Conservation (phyloP, 2,797 vertebrate genomes). For the Dromococcyx pavoninus region DNA sequence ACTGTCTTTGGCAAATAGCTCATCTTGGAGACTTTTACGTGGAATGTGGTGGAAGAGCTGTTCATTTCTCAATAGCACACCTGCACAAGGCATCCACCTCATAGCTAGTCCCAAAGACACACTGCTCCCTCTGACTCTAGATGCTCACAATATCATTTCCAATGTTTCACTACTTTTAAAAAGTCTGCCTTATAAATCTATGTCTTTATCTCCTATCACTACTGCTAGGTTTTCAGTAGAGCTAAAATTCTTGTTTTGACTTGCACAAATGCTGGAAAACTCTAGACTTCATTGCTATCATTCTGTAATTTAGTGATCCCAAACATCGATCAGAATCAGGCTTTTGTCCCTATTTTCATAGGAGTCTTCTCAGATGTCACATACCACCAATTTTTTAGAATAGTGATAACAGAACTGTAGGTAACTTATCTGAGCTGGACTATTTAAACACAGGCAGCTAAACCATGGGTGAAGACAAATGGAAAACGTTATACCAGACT, state of each 20-base stretch:
- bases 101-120: neutral
- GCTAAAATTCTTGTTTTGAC: neutral
- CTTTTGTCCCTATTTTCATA: neutral
- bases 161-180: neutral
- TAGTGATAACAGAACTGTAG: neutral
- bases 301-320: neutral
- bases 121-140: neutral
- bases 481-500: neutral
- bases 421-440: neutral
- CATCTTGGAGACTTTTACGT: neutral
- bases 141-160: neutral
- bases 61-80: neutral
- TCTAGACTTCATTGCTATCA: neutral
- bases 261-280: neutral
- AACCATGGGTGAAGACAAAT: neutral
- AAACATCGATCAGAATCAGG: neutral
- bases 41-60: neutral
- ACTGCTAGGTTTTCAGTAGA: neutral
- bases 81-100: rapidly evolving
- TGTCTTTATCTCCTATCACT: neutral
- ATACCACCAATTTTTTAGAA: neutral
- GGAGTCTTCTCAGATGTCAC: neutral
- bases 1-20: neutral
- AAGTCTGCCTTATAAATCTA: neutral
- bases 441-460: neutral